phyloP scores from a whole-genome alignment of 2,113 vertebrate species.

The Rhinogobius similis region DNA sequence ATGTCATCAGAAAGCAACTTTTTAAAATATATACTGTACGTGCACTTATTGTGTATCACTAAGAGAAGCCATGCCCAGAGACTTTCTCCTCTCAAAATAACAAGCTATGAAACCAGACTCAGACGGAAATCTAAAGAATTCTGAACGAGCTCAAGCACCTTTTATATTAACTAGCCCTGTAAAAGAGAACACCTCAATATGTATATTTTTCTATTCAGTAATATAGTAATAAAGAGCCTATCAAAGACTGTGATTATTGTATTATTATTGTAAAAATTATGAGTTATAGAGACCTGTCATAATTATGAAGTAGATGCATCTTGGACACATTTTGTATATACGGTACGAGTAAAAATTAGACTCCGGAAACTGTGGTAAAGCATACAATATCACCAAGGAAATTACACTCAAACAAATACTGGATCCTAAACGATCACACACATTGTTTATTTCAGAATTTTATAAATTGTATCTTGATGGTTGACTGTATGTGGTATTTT shows the following conservation, averaged over 20 bases:
- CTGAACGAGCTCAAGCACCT: no score
- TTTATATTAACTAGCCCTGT: no score
- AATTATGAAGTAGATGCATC: background rate
- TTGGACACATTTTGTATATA: background rate
- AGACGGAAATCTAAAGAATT: no score
- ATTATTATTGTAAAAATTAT: no score
- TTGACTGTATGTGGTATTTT: background rate
- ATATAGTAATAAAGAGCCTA: background rate
- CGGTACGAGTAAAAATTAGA: background rate
- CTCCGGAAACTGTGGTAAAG: background rate
- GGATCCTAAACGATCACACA: background rate
- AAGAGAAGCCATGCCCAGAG: background rate
- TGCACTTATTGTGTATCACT: background rate
- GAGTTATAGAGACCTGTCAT: background rate
- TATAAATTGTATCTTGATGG: background rate
- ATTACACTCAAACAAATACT: slow-evolving; percentile 11
- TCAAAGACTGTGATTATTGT: background rate
- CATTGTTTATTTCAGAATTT: background rate
- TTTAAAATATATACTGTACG: background rate
- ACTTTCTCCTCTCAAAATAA: background rate
- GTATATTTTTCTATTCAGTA: background rate
- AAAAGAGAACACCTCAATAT: background rate
- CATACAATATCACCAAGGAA: background rate
- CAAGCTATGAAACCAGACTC: no score
- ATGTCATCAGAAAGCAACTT: background rate